Base-by-base conservation (phyloP, 2,113 vertebrate genomes). In the Raja brachyura region DNA sequence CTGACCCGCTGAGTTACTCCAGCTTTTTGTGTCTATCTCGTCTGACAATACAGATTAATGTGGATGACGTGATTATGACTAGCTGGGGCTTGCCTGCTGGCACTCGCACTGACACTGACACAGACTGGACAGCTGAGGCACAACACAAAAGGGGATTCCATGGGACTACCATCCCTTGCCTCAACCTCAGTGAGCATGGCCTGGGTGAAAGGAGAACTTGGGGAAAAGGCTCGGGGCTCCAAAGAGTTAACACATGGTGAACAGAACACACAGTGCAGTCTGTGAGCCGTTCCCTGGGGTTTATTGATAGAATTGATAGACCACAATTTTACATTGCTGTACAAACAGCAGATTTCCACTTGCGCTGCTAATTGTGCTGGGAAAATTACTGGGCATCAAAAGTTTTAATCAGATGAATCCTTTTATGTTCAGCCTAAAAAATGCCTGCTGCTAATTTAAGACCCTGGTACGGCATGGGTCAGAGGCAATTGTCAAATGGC, bases 301-400 rank as follows among this genome's bases (percentile, higher is more conserved):
- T 88, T 88, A 88, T 88, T 88, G 83, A 88, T 88, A 88, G 83
- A 88, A 31, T 88, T 88, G 83, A 88, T 88, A 88, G 61, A 63
- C 83, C 83, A 85, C 83, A 88, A 88, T 88, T 88, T 88, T 63
- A 88, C 83, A n/a, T 88, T n/a, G 83, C 83, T 88, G 59, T 33
- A 56, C 93, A 85, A 83, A 93, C 75, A 77, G 94, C 93, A 93
- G 79, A 93, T 88, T 93, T 93, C 81, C 93, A 93, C 94, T 94
- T 95, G 94, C 93, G 93, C 79, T 90, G 93, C 94, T 95, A 95
- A 95, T 95, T 94, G 94, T 94, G 95, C 94, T 94, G 94, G 94
- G 95, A 95, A 95, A 95, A 95, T 94, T 93, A 88, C 94, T 94
- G 93, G 93, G 94, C 94, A 95, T 95, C 94, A 95, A 95, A 93